Conservation (phyloP, 1,140 invertebrate genomes). For the Argopecten irradians region DNA sequence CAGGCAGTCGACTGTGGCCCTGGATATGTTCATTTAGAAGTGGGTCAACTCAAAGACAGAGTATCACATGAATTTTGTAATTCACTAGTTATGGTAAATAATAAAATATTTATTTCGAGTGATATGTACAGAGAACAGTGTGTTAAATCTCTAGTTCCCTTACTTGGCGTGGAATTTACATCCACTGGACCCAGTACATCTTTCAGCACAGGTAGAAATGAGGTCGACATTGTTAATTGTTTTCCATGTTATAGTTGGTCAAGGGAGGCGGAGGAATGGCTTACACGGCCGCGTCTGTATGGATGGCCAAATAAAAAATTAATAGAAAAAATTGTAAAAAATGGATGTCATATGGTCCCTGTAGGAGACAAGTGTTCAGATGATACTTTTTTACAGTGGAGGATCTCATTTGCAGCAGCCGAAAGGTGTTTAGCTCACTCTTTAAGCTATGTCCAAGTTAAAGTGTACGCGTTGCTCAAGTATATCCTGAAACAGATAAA, state of each 20-base stretch:
- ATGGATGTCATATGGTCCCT: slow-evolving; percentile 34
- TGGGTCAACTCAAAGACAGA: neutral
- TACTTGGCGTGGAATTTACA: neutral
- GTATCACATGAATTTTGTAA: neutral
- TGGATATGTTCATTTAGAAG: neutral
- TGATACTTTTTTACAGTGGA: neutral
- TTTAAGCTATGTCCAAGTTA: neutral
- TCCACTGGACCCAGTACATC: neutral
- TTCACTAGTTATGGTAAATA: neutral
- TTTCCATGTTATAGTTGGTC: slow-evolving; percentile 26
- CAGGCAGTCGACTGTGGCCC: neutral
- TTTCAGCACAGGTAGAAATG: neutral
- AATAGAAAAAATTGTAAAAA: slow-evolving; percentile 3
- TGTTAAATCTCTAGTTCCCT: neutral
- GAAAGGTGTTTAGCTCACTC: neutral
- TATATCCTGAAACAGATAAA: neutral
- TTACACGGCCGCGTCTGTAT: neutral
- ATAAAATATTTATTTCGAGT: neutral
- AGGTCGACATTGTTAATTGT: neutral
- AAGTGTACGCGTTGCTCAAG: neutral
- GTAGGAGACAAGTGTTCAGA: slow-evolving; percentile 24
- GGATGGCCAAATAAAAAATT: slow-evolving; percentile 40
- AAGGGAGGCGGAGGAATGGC: slow-evolving; percentile 33
- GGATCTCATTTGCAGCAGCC: neutral
- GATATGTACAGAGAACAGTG: neutral